Evolutionary conservation across 64 coral and sea anemone genomes (phyloP).

Genomic region (Anthopleura sola): DNA sequence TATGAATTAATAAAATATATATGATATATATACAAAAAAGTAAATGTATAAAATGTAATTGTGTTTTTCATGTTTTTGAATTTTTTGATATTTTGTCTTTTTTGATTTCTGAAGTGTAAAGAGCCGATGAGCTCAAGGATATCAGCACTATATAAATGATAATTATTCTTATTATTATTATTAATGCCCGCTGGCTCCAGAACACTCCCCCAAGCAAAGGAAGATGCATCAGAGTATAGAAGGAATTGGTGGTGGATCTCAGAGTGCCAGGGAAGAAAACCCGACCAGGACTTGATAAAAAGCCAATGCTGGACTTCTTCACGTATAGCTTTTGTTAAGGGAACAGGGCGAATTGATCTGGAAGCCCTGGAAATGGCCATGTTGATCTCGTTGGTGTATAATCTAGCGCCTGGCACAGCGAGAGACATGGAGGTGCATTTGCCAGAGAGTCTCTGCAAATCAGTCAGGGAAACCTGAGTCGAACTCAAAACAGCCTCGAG

Average conservation of each 20-base stretch:
- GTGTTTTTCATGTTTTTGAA: too few species aligned
- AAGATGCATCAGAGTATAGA: conserved; percentile 23
- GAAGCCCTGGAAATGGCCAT: conserved; percentile 14
- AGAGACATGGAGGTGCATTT: conserved; percentile 54
- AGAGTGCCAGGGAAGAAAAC: conserved; percentile 33
- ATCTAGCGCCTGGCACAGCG: conserved; percentile 43
- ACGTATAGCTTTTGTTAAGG: conserved; percentile 3
- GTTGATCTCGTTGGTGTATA: conserved; percentile 66
- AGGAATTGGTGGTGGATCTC: conserved; percentile 35
- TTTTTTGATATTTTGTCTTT: too few species aligned
- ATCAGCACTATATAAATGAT: too few species aligned
- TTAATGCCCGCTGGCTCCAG: too few species aligned
- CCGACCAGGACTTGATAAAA: conserved; percentile 43
- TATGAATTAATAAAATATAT: too few species aligned
- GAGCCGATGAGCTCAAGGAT: too few species aligned
- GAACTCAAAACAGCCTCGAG: neutral
- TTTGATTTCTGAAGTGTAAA: too few species aligned
- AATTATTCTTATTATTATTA: too few species aligned
- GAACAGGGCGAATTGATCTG: neutral
- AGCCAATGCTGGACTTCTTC: conserved; percentile 49
- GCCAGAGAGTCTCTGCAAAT: conserved; percentile 36
- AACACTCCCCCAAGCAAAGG: conserved; percentile 30
- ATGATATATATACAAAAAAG: too few species aligned
- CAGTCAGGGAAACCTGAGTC: neutral
- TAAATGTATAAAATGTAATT: too few species aligned